Percentiles rank a stretch among this genome's conserved stretches.
Evolutionary conservation across 2,888 invertebrate species (phyloP).

Genomic region (Dicycla oo): DNA sequence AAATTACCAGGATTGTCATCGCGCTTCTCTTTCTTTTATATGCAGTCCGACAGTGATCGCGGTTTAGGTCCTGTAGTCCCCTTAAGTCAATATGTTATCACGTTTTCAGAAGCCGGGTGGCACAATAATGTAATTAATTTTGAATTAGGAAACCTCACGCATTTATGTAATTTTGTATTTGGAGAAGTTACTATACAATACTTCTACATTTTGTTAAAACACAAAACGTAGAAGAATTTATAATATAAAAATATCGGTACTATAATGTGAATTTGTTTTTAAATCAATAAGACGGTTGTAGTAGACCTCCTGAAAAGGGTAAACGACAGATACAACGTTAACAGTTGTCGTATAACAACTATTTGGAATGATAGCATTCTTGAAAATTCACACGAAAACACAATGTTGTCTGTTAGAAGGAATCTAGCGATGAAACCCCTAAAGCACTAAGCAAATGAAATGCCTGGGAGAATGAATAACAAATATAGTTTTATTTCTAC

Average conservation of each 20-base stretch:
- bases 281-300: neutral
- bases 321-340: conserved; percentile 24
- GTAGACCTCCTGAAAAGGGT: conserved; percentile 28
- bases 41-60: too few species aligned
- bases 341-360: conserved; percentile 42
- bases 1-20: too few species aligned
- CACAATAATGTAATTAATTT: neutral
- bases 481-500: conserved; percentile 43
- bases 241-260: neutral
- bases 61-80: too few species aligned
- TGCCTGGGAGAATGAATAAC: conserved; percentile 18
- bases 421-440: conserved; percentile 67
- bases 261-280: neutral
- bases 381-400: conserved; percentile 58
- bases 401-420: conserved; percentile 61
- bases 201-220: neutral
- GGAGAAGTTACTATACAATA: neutral
- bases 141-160: neutral
- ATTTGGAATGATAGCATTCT: conserved; percentile 42
- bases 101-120: neutral
- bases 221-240: neutral
- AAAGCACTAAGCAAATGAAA: conserved; percentile 61
- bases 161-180: neutral
- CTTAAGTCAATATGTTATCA: too few species aligned
- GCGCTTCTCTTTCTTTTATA: too few species aligned